Evolutionary conservation across 2,888 invertebrate genomes (phyloP).

Genomic region (Epinotia ramella): DNA sequence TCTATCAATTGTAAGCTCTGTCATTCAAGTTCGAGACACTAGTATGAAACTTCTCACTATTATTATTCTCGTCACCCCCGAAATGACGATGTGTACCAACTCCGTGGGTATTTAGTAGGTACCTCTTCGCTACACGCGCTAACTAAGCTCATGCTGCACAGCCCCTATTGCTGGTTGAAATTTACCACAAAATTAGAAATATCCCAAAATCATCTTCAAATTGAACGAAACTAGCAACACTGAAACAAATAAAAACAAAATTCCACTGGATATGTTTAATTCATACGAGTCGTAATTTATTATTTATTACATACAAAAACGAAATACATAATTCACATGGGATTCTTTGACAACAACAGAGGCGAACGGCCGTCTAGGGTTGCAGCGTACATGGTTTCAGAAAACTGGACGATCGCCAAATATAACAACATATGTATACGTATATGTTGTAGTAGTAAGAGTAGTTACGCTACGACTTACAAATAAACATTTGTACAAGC

Average conservation of each 20-base stretch:
- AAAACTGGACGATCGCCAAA: slow-evolving; percentile 70
- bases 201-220: not conserved
- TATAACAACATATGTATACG: slow-evolving; percentile 57
- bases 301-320: slow-evolving; percentile 54
- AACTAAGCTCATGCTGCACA: too few species aligned
- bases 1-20: not conserved
- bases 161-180: not conserved
- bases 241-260: slow-evolving; percentile 1
- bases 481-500: slow-evolving; percentile 2
- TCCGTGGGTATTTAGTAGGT: not conserved
- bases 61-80: not conserved
- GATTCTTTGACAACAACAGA: slow-evolving; percentile 64
- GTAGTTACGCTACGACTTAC: slow-evolving; percentile 8
- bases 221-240: not conserved
- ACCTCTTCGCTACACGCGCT: not conserved
- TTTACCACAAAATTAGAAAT: not conserved
- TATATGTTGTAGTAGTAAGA: slow-evolving; percentile 10
- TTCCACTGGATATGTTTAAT: slow-evolving; percentile 31
- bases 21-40: too few species aligned
- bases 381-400: slow-evolving; percentile 63
- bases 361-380: slow-evolving; percentile 65
- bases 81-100: too few species aligned
- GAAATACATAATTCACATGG: slow-evolving; percentile 65
- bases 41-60: not conserved
- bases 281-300: slow-evolving; percentile 40